A percentile compares a stretch with the other conserved stretches of the same genome.
These are phyloP conservation scores for Sebastes aleutianus DNA, from an alignment of 2,797 vertebrate genomes.

Conservation along the genomic window DNA sequence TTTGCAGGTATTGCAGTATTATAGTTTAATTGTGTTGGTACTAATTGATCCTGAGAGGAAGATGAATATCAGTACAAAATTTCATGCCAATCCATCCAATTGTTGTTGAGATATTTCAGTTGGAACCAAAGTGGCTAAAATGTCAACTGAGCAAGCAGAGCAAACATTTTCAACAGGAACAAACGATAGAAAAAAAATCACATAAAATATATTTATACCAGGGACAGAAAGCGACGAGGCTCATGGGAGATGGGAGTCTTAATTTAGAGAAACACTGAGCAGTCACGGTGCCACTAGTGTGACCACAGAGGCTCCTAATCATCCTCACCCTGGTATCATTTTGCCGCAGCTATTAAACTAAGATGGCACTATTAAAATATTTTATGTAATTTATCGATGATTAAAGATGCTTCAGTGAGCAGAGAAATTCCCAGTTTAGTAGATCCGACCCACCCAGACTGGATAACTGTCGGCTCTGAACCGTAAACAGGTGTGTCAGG, in stretches of 20 bases:
- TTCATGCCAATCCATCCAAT: not conserved
- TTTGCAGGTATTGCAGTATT: not conserved
- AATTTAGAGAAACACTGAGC: not conserved
- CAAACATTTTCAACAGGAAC: not conserved
- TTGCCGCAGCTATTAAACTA: slow-evolving; percentile 1
- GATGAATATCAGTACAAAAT: not conserved
- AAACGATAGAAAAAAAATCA: not conserved
- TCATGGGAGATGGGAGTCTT: slow-evolving; percentile 1
- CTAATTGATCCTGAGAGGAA: not conserved
- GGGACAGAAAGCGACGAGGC: not conserved
- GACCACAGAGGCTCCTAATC: not conserved
- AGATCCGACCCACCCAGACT: not conserved
- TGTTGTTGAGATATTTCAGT: not conserved
- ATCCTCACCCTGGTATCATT: not conserved
- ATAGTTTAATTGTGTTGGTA: too few species aligned
- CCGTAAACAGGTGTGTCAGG: not conserved
- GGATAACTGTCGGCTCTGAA: not conserved
- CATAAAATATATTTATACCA: not conserved
- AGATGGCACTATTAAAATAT: not conserved
- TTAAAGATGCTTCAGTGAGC: slow-evolving; percentile 12
- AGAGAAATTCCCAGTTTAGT: not conserved
- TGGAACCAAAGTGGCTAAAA: not conserved
- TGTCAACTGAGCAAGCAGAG: not conserved
- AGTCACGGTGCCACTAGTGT: not conserved
- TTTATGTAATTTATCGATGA: not conserved